Conservation (phyloP, 2,888 invertebrate genomes). For the Seira sanloemensis region DNA sequence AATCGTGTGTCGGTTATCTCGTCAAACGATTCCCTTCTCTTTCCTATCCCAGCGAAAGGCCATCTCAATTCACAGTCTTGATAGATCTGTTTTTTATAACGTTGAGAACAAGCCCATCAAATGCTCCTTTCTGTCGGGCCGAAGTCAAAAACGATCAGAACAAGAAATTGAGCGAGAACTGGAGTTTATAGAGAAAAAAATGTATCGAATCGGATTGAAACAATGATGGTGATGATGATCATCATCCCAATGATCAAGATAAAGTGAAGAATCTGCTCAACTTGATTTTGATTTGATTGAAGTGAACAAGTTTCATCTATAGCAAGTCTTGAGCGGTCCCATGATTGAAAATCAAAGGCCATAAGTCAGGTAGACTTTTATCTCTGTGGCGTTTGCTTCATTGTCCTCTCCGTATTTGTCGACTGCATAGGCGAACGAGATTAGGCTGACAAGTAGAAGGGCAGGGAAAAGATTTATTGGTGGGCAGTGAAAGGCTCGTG, state of each 20-base stretch:
- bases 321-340: not conserved
- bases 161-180: constrained; percentile 7
- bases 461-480: constrained; percentile 43
- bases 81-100: constrained; percentile 6
- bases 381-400: not conserved
- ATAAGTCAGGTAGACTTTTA: constrained; percentile 26
- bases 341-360: not conserved
- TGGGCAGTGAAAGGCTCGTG: not conserved
- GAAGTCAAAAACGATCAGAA: constrained; percentile 1
- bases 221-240: constrained; percentile 7
- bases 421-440: not conserved
- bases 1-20: constrained; percentile 52
- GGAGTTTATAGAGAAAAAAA: constrained; percentile 9
- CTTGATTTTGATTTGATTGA: constrained; percentile 31
- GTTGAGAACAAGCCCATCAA: constrained; percentile 1
- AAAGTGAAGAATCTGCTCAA: constrained; percentile 24
- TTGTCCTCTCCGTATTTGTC: not conserved
- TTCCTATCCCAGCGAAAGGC: not conserved
- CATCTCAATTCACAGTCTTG: constrained; percentile 12
- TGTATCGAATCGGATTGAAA: constrained; percentile 9
- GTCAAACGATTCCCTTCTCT: constrained; percentile 1
- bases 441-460: constrained; percentile 27
- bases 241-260: no score
- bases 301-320: not conserved
- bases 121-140: not conserved